These are phyloP conservation scores for Nudaria mundana DNA, from an alignment of 2,888 invertebrate species.

Conservation along the genomic window DNA sequence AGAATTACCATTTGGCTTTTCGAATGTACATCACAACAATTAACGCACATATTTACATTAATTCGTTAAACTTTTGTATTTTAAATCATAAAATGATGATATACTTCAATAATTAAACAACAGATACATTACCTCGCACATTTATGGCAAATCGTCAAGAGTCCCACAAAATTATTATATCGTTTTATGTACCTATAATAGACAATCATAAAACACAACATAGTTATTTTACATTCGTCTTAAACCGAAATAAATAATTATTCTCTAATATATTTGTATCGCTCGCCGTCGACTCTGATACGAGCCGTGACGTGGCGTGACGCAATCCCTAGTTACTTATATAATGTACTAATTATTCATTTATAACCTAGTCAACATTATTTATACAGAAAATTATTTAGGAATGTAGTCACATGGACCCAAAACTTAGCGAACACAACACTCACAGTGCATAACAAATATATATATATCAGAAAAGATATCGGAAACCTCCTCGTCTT, in stretches of 20 bases:
- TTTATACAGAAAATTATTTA: slow-evolving; percentile 44
- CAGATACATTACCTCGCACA: slow-evolving; percentile 74
- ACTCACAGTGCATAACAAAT: slow-evolving; percentile 10
- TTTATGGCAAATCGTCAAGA: slow-evolving; percentile 75
- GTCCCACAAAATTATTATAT: slow-evolving; percentile 59
- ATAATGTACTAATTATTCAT: slow-evolving; percentile 60
- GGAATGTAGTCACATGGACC: slow-evolving; percentile 37
- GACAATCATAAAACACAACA: slow-evolving; percentile 78
- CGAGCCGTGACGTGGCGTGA: slow-evolving; percentile 28
- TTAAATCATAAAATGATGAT: slow-evolving; percentile 45
- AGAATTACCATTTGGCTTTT: slow-evolving; percentile 30
- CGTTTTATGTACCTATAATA: slow-evolving; percentile 60
- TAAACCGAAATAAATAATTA: slow-evolving; percentile 79
- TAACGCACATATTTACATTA: slow-evolving; percentile 66
- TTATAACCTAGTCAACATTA: slow-evolving; percentile 45
- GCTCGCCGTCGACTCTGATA: slow-evolving; percentile 73
- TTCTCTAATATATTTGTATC: slow-evolving; percentile 64
- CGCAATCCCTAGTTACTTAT: slow-evolving; percentile 57
- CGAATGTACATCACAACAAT: slow-evolving; percentile 51
- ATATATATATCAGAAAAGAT: slow-evolving; percentile 13
- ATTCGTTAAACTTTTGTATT: slow-evolving; percentile 36
- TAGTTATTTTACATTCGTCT: slow-evolving; percentile 76
- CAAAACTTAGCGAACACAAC: slow-evolving; percentile 28
- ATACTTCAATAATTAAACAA: slow-evolving; percentile 62
- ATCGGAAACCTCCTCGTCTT: too few relatives aligned